These are phyloP conservation scores for Pteropus alecto DNA, from an alignment of 2,113 vertebrate genomes.

Conservation along the genomic window DNA sequence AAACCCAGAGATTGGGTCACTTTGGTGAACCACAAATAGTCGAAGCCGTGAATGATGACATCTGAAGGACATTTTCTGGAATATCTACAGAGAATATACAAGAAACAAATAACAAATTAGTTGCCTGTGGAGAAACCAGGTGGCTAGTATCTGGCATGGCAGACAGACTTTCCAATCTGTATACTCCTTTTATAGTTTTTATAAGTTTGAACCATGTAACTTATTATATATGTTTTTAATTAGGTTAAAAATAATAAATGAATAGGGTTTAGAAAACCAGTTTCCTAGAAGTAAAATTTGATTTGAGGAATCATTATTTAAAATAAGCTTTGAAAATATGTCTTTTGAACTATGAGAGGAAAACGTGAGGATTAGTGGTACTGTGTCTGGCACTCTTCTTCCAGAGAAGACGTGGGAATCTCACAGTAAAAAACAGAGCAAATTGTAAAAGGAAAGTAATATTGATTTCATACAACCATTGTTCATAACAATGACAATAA, in stretches of 20 bases:
- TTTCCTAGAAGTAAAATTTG: constrained; percentile 18
- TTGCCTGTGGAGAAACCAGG: neutral
- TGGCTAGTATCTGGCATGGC: neutral
- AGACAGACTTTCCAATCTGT: neutral
- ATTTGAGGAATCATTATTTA: constrained; percentile 2
- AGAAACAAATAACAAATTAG: neutral
- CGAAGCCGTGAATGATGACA: neutral
- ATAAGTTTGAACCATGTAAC: neutral
- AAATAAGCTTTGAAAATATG: constrained; percentile 29
- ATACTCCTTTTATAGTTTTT: neutral
- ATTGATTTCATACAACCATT: neutral
- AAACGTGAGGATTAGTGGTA: neutral
- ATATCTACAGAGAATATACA: neutral
- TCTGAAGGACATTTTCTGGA: neutral
- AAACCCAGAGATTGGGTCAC: neutral
- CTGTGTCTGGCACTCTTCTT: neutral
- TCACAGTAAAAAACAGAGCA: neutral
- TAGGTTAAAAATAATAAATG: neutral
- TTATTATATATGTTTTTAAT: neutral
- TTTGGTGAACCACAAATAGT: neutral
- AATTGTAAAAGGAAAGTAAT: neutral
- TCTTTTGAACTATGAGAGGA: neutral
- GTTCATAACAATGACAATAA: neutral
- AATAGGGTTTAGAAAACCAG: neutral
- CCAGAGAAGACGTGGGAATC: neutral